Base-by-base conservation (phyloP, 2,888 invertebrate species). In the Yponomeuta sedellus region DNA sequence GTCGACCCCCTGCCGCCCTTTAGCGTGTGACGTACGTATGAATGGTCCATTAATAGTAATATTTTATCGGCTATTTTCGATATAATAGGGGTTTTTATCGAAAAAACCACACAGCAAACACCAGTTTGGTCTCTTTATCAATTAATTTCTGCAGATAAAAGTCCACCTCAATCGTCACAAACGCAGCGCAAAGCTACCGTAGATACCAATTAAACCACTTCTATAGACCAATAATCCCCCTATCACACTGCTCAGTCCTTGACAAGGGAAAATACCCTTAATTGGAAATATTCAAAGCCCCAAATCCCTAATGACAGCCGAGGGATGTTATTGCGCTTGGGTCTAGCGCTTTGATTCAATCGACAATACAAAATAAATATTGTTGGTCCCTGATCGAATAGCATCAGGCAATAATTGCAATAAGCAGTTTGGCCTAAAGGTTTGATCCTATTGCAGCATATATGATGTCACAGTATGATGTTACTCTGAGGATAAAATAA, bases 271-370 rank as follows among this genome's bases (percentile, higher is more conserved):
- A 61, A 25, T 61, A 28, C 20, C 25, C n/a, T 11, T 61, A 61
- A 61, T 61, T 61, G 61, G 61, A 61, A 61, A 61, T 61, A 34
- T 61, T 61, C 28, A 28, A 61, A 61, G 19, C 61, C 61, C 8
- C 8, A 28, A 34, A 61, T 28, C 61, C 34, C 20, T 25, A 61
- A n/a, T 25, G 61, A 28, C 61, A 61, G 28, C 25, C 34, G 12
- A 52, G 44, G 12, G 16, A 52, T 52, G 6, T 52, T 6, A 16
- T 52, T 16, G 12, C 44, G 1, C 0, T 52, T 52, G 12, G 12
- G 16, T 52, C 44, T 16, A 12, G 5, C 12, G 44, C 8, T 52
- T 52, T 52, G 44, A 52, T 52, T 16, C 44, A 1, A 52, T 52
- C 0, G 4, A 52, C 44, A 34, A 34, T 8, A 34, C 8, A 34